These are phyloP conservation scores for Turritopsis rubra DNA, from an alignment of 30 jellyfish, hydroid and myxozoan species.

Conservation along the genomic window DNA sequence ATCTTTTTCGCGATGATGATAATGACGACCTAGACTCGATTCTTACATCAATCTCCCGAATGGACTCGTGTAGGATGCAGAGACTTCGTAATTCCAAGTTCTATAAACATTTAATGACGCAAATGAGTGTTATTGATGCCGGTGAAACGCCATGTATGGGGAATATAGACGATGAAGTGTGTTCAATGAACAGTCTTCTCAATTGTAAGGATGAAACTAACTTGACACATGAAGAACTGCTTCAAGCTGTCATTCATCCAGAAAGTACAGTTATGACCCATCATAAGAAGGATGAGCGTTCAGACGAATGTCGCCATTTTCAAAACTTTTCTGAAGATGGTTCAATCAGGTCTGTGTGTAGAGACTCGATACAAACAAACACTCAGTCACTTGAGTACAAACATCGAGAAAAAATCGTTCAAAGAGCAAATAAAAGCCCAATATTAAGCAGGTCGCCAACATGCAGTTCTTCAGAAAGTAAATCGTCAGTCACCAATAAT, in stretches of 20 bases:
- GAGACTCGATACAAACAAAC: not conserved
- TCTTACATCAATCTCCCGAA: conserved; percentile 86
- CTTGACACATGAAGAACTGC: conserved; percentile 12
- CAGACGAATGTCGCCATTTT: not conserved
- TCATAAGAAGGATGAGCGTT: not conserved
- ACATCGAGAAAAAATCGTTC: not conserved
- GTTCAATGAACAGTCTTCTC: not conserved
- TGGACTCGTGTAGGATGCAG: conserved; percentile 66
- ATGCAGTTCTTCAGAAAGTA: not conserved
- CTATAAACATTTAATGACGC: conserved; percentile 40
- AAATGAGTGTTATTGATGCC: not conserved
- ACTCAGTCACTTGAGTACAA: not conserved
- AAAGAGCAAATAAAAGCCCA: not conserved
- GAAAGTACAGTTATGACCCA: not conserved
- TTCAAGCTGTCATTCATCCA: conserved; percentile 4
- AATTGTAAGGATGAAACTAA: not conserved
- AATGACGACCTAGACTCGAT: conserved; percentile 79
- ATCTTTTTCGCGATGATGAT: not conserved
- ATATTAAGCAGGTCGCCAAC: not conserved
- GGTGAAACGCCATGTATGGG: not conserved
- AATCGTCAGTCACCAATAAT: not conserved
- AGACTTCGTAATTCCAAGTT: conserved; percentile 54
- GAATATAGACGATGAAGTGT: not conserved
- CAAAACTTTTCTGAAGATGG: not conserved
- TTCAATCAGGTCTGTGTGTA: not conserved